A percentile compares a stretch with the other conserved stretches of the same genome.
Conservation (phyloP, 2,113 vertebrate genomes). For the Oostethus manadensis region DNA sequence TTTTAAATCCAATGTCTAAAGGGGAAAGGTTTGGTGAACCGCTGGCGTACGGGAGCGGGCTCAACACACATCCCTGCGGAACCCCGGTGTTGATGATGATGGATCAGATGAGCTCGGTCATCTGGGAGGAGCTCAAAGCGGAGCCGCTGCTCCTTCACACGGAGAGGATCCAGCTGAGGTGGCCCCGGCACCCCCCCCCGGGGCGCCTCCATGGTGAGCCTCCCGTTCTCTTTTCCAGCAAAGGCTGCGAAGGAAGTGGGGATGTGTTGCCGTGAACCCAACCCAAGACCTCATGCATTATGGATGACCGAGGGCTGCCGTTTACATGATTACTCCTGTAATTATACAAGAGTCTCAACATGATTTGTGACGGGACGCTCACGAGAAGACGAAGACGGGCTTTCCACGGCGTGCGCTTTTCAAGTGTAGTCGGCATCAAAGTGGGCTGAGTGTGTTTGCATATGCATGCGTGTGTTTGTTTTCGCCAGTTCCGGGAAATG, state of each 20-base stretch:
- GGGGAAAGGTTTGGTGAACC: no score
- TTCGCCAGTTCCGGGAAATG: slow-evolving; percentile 29
- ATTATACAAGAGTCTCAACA: slow-evolving; percentile 40
- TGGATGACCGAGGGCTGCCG: slow-evolving; percentile 43
- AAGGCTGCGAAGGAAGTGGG: slow-evolving; percentile 37
- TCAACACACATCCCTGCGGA: no score
- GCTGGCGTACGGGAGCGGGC: no score
- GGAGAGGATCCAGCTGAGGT: no score
- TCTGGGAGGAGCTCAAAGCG: no score
- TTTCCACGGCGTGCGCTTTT: slow-evolving; percentile 5
- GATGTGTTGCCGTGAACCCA: slow-evolving; percentile 55
- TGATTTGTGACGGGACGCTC: slow-evolving; percentile 31
- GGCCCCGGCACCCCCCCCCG: no score
- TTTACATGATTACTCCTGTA: slow-evolving; percentile 58
- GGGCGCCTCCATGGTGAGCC: background rate
- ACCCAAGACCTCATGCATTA: slow-evolving; percentile 56
- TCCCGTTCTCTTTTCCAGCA: slow-evolving; percentile 35
- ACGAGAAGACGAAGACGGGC: slow-evolving; percentile 15
- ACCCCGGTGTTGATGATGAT: no score
- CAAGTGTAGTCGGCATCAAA: slow-evolving; percentile 5
- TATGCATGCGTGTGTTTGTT: slow-evolving; percentile 11
- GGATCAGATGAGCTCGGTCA: no score
- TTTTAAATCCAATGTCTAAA: no score
- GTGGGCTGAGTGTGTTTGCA: slow-evolving; percentile 11
- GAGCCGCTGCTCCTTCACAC: no score